A percentile compares a stretch with the other conserved stretches of the same genome.
Evolutionary conservation across 2,888 invertebrate genomes (phyloP).

Genomic region (Tricholauxania praeusta): DNA sequence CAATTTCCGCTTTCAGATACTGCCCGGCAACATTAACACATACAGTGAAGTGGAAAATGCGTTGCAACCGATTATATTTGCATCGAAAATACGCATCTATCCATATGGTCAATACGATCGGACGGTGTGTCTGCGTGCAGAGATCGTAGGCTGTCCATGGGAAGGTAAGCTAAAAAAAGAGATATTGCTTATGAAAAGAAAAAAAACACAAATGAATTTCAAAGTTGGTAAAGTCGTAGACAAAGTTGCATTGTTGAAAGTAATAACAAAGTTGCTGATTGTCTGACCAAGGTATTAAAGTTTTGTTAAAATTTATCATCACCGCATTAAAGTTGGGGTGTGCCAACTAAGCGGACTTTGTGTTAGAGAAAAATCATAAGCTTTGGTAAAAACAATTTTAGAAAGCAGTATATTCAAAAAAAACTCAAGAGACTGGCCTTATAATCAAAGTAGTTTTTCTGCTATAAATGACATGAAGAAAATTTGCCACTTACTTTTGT

Average conservation of each 20-base stretch:
- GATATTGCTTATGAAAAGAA: not conserved
- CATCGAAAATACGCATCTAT: conserved; percentile 81
- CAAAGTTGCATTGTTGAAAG: not conserved
- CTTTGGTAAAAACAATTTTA: not conserved
- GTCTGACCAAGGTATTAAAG: too few species aligned
- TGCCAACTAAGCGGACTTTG: too few species aligned
- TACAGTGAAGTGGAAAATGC: conserved; percentile 80
- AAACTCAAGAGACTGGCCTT: not conserved
- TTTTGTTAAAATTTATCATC: too few species aligned
- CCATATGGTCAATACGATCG: conserved; percentile 83
- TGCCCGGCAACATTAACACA: conserved; percentile 84
- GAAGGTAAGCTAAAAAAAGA: conserved; percentile 72
- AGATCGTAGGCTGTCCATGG: conserved; percentile 84
- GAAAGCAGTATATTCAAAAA: conserved; percentile 23
- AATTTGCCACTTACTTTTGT: too few species aligned
- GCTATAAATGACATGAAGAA: too few species aligned
- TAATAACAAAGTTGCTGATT: not conserved
- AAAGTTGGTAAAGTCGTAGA: not conserved
- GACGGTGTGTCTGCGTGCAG: conserved; percentile 85
- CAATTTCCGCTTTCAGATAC: conserved; percentile 71
- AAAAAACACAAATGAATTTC: not conserved
- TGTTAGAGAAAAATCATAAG: too few species aligned
- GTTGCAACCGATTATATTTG: conserved; percentile 81
- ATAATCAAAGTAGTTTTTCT: too few species aligned
- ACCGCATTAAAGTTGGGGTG: too few species aligned